These are phyloP conservation scores for Hirudo medicinalis DNA, from an alignment of 1,140 invertebrate genomes.

Conservation along the genomic window DNA sequence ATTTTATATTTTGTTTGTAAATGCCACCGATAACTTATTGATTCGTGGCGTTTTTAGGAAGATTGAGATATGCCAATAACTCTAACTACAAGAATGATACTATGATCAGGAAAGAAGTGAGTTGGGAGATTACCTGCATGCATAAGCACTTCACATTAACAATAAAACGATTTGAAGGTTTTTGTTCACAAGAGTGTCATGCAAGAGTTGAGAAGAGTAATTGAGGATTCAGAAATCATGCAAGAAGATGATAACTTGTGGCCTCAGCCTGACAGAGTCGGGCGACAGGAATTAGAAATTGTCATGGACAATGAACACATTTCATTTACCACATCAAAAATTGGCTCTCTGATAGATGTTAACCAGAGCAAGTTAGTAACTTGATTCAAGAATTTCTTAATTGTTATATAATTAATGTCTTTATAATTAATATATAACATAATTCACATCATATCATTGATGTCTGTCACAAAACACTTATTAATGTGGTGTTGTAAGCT, in stretches of 20 bases:
- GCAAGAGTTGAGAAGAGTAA: slow-evolving; percentile 94
- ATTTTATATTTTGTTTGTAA: no score
- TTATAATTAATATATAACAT: no score
- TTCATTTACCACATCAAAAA: slow-evolving; percentile 99
- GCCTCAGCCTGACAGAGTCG: slow-evolving; percentile 56
- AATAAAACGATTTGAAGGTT: slow-evolving; percentile 46
- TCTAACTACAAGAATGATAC: slow-evolving; percentile 99
- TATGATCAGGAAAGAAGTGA: slow-evolving; percentile 94
- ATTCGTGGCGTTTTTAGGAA: slow-evolving; percentile 45
- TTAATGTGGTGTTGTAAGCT: no score
- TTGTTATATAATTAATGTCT: no score
- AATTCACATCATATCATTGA: no score
- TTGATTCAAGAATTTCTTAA: no score
- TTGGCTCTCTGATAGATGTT: slow-evolving; percentile 92
- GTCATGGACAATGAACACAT: slow-evolving; percentile 99
- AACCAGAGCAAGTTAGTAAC: slow-evolving; percentile 63
- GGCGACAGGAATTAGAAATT: slow-evolving; percentile 90
- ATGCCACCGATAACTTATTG: neutral
- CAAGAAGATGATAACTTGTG: slow-evolving; percentile 90
- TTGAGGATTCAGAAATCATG: slow-evolving; percentile 98
- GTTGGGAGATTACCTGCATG: no score
- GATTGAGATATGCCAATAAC: slow-evolving; percentile 96
- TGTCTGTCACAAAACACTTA: no score
- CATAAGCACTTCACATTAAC: slow-evolving; percentile 11
- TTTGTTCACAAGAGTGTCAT: slow-evolving; percentile 92